Evolutionary conservation across 2,113 vertebrate genomes (phyloP), one percentile per base, ranked within the genome.

Genomic region (Hemiprocne comata): DNA sequence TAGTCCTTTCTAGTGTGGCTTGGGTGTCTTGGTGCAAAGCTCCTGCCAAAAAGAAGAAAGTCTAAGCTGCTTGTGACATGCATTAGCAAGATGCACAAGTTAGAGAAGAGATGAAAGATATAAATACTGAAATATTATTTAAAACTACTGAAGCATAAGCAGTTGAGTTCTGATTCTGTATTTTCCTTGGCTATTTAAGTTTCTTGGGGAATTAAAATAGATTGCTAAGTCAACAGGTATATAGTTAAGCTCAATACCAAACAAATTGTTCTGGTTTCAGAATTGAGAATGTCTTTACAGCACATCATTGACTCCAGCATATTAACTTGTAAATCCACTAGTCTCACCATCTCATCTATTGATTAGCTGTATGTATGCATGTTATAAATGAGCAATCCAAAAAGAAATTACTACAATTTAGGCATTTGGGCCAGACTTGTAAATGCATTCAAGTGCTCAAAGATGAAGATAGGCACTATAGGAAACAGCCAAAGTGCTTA

Each of bases 301-400:
- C 61, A 85, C 64, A 83, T 87, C 97, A 97, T 95, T 85, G 95
- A 98, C 95, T 96, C 62, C 93, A 91, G 93, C 93, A 97, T 95
- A 97, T 96, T 96, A 97, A 96, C 90, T 69, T 96, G 87, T 95
- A 98, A 97, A 97, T 97, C 95, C 71, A 90, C 84, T 65, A 67
- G 77, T 96, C 97, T 97, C 89, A 93, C 84, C 85, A 92, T 67
- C 90, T 94, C 80, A 92, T 96, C 89, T 97, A 96, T 97, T 92
- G 97, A 97, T 97, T 95, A 96, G 87, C 84, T 97, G 82, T 85
- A 95, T 62, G 84, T 90, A 95, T 94, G 90, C 91, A 89, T 11
- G 10, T 87, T 94, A 97, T 91, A 97, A 97, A 96, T 93, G 87
- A 96, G 82, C 94, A 96, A 76, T 92, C 82, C 78, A 97, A 95